Conservation (phyloP, 2,113 vertebrate species). For the Seriola dumerili region DNA sequence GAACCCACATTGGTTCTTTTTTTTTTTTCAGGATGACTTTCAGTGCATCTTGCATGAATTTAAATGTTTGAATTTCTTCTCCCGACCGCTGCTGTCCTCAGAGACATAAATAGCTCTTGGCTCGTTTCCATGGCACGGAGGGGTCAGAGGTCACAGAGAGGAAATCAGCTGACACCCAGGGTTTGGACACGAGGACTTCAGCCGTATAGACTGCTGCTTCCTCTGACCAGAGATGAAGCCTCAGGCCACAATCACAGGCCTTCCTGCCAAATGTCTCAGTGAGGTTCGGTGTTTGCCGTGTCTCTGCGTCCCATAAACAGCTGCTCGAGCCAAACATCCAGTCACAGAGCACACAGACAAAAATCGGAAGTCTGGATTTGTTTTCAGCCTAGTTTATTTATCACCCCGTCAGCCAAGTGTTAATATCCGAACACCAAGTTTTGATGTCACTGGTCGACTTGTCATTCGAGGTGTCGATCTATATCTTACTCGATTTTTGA, state of each 20-base stretch:
- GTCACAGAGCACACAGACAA: neutral
- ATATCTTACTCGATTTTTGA: no score
- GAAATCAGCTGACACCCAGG: slow-evolving; percentile 69
- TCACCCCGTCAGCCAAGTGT: no score
- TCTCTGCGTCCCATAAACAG: slow-evolving; percentile 6
- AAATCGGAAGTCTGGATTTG: neutral
- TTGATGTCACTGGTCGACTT: no score
- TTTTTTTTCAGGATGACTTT: no score
- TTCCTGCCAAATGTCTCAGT: slow-evolving; percentile 64
- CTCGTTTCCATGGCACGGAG: slow-evolving; percentile 10
- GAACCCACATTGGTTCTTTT: no score
- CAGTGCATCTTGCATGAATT: no score
- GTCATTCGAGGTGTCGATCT: no score
- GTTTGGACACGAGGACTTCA: slow-evolving; percentile 29
- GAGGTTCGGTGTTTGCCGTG: slow-evolving; percentile 22
- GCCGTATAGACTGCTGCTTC: slow-evolving; percentile 23
- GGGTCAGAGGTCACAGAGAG: slow-evolving; percentile 61
- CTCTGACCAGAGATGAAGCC: slow-evolving; percentile 69
- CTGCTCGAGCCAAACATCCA: slow-evolving; percentile 24
- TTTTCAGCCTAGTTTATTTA: no score
- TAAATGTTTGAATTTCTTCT: neutral
- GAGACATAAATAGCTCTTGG: neutral
- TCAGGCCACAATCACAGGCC: slow-evolving; percentile 76
- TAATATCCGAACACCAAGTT: no score
- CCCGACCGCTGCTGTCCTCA: neutral